Evolutionary conservation across 2,113 vertebrate species (phyloP), one percentile per base, ranked within the genome.

Genomic region (Pristiophorus japonicus): DNA sequence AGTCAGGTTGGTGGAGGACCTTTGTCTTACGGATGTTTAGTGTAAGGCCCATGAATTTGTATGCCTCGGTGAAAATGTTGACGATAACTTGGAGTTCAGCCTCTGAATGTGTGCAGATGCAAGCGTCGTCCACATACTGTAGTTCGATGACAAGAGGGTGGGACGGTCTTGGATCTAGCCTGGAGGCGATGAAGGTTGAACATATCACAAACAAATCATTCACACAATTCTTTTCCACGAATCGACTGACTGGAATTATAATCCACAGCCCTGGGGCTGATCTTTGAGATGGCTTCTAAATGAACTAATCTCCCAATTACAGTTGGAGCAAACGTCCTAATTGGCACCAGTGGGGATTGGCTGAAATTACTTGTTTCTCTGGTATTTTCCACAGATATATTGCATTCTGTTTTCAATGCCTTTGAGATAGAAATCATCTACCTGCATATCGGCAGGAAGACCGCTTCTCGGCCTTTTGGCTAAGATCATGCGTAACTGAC

Each of bases 351-450:
- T 38, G 88, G 88, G 59, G 38, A 92, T 63, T 63, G 62, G 59
- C 62, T 92, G 24, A 92, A 65, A 92, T 92, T n/a, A 92, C 87
- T 92, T 92, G 18, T 65, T 63, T 92, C 59, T 92, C 59, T 65
- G 59, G 16, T 63, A 92, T 38, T 65, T 63, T n/a, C 59, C 88
- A 63, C 42, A 14, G 12, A 5, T 63, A 92, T 63, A 5, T 92
- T 92, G 88, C 62, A n/a, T 20, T 92, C 59, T 63, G 5, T 92
- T 63, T 63, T 63, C 88, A 91, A 62, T 91, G 88, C 38, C 59
- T 62, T 38, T 65, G 59, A n/a, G 59, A 65, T 92, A 38, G 34
- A 92, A 38, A 65, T n/a, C 14, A 63, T 20, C 34, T 92, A 62
- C 27, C 51, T 62, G 16, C 88, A 63, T 11, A 12, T 42, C 59